phyloP scores from a whole-genome alignment of 2,113 vertebrate genomes.

The Herpetotheres cachinnans region DNA sequence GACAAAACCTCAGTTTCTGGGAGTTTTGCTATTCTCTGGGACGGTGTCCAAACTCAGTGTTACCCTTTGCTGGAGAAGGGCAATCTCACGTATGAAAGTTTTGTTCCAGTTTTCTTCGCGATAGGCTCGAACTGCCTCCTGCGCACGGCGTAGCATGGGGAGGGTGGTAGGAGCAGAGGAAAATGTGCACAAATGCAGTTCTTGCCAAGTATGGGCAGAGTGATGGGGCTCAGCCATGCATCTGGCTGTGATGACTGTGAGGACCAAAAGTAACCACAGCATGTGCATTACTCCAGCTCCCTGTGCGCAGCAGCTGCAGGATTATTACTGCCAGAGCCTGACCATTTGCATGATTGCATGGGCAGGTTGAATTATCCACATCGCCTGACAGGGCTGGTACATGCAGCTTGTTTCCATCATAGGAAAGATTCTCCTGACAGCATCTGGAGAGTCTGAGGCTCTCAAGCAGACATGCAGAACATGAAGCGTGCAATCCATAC shows the following conservation, averaged over 20 bases:
- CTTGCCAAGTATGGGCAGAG: background rate
- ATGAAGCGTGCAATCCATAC: accelerated
- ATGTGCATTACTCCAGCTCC: accelerated
- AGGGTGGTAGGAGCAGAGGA: background rate
- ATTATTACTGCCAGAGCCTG: background rate
- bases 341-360: too few species aligned
- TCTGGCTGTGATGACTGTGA: background rate
- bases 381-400: too few species aligned
- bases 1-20: background rate
- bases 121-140: background rate
- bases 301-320: background rate
- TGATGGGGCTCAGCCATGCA: background rate
- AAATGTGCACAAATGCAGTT: accelerated
- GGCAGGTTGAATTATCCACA: background rate
- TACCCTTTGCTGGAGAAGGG: background rate
- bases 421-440: background rate
- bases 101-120: background rate
- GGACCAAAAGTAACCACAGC: background rate
- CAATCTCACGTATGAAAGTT: background rate
- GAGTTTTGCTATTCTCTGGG: background rate
- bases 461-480: background rate
- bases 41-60: background rate
- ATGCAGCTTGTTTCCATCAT: too few species aligned
- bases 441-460: background rate
- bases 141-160: accelerated